phyloP scores from a whole-genome alignment of 2,888 invertebrate genomes.

The Tinea semifulvella region DNA sequence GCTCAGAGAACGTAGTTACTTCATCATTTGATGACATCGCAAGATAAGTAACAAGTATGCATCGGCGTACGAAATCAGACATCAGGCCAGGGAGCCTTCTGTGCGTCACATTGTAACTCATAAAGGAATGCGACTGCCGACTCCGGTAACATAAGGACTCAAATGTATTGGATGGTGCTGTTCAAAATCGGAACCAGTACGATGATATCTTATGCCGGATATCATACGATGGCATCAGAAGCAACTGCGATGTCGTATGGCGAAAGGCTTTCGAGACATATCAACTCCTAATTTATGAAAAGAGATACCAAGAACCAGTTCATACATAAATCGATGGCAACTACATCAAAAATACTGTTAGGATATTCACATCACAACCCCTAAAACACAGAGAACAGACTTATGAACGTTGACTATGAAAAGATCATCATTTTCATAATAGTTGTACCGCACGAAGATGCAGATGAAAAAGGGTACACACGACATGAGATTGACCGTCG shows the following conservation, averaged over 20 bases:
- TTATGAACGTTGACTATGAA: background rate
- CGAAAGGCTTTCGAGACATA: background rate
- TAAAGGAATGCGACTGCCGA: constrained; percentile 21
- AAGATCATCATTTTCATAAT: constrained; percentile 36
- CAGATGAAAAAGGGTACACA: constrained; percentile 51
- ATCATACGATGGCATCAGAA: constrained; percentile 34
- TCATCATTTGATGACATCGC: constrained; percentile 16
- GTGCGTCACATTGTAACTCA: constrained; percentile 16
- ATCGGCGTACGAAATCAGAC: constrained; percentile 12
- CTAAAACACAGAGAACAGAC: too few relatives aligned
- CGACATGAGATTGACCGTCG: constrained; percentile 51
- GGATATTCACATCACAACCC: too few relatives aligned
- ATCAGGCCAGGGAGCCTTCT: constrained; percentile 3
- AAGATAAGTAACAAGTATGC: constrained; percentile 16
- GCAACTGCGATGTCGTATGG: constrained; percentile 22
- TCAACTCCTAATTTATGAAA: background rate
- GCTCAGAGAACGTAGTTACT: constrained; percentile 14
- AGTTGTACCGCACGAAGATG: constrained; percentile 46
- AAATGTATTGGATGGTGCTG: background rate
- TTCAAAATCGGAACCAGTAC: constrained; percentile 13
- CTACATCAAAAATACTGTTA: too few relatives aligned
- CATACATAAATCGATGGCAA: background rate
- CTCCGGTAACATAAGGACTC: constrained; percentile 15
- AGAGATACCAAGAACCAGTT: background rate
- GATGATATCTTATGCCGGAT: constrained; percentile 23